Percentiles rank a stretch among this genome's conserved stretches.
Conservation (phyloP, 2,888 invertebrate genomes). For the Eulithis prunata region DNA sequence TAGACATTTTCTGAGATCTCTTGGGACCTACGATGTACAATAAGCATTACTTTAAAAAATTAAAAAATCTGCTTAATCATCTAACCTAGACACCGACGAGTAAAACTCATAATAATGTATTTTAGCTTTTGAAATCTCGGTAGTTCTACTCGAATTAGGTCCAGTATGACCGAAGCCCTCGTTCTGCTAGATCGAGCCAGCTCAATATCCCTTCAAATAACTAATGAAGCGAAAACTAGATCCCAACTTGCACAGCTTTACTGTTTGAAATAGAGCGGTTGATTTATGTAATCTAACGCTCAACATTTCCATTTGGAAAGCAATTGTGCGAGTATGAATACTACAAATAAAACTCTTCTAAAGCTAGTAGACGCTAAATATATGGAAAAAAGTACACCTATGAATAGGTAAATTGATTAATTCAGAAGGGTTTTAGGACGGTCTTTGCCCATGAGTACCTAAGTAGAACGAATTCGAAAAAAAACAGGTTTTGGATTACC, state of each 20-base stretch:
- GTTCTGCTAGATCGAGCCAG: conserved; percentile 35
- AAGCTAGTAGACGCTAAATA: not conserved
- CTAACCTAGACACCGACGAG: no score
- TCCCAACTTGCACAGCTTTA: conserved; percentile 25
- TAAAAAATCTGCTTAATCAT: no score
- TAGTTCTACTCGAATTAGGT: not conserved
- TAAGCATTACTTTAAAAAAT: no score
- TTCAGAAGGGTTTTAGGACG: no score
- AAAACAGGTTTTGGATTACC: no score
- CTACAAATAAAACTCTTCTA: not conserved
- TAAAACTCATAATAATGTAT: no score
- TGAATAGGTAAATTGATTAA: no score
- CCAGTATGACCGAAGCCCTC: conserved; percentile 21
- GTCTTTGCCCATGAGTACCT: no score
- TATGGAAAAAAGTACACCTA: no score
- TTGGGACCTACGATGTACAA: no score
- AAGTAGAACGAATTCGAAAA: no score
- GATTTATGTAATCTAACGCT: conserved; percentile 11
- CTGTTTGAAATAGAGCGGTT: conserved; percentile 14
- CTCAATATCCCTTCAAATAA: conserved; percentile 36
- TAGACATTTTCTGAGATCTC: no score
- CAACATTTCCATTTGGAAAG: not conserved
- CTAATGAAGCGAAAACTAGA: conserved; percentile 40
- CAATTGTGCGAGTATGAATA: not conserved
- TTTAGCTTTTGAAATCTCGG: conserved; percentile 10